A percentile compares a stretch with the other conserved stretches of the same genome.
phyloP scores from a whole-genome alignment of 2,113 vertebrate species.

The Poecilia latipinna region DNA sequence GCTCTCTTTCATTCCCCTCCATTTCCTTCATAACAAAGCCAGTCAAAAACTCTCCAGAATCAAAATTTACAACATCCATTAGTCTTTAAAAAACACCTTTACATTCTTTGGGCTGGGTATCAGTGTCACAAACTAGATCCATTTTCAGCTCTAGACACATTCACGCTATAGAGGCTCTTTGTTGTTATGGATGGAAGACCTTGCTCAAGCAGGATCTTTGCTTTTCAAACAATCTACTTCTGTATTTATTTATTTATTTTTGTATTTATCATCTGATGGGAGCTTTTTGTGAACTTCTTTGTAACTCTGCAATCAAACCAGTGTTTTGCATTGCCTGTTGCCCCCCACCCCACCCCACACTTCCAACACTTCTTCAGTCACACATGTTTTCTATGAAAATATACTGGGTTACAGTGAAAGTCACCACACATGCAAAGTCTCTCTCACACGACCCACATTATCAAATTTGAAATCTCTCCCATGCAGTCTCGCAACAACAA shows the following conservation, averaged over 20 bases:
- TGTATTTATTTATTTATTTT: neutral
- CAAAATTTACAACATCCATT: constrained; percentile 71
- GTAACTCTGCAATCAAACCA: constrained; percentile 14
- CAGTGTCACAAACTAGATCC: constrained; percentile 66
- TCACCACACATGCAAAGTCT: constrained; percentile 49
- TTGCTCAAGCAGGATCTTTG: constrained; percentile 36
- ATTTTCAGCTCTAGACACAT: constrained; percentile 51
- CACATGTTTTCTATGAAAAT: constrained; percentile 64
- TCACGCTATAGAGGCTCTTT: constrained; percentile 43
- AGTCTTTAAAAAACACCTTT: constrained; percentile 69
- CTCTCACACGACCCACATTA: constrained; percentile 51
- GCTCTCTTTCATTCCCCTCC: constrained; percentile 34
- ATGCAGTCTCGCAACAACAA: constrained; percentile 54
- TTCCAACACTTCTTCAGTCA: constrained; percentile 39
- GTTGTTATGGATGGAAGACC: constrained; percentile 27
- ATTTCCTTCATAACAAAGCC: constrained; percentile 66
- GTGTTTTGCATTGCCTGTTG: constrained; percentile 49
- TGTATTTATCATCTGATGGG: neutral
- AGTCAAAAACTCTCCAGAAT: constrained; percentile 40
- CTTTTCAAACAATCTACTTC: constrained; percentile 5
- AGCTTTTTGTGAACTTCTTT: neutral
- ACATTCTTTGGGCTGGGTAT: constrained; percentile 80
- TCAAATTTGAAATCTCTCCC: constrained; percentile 63
- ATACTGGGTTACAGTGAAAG: constrained; percentile 62
- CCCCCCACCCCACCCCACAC: neutral